Base-by-base conservation (phyloP, 2,113 vertebrate genomes). In the Morone chrysops region DNA sequence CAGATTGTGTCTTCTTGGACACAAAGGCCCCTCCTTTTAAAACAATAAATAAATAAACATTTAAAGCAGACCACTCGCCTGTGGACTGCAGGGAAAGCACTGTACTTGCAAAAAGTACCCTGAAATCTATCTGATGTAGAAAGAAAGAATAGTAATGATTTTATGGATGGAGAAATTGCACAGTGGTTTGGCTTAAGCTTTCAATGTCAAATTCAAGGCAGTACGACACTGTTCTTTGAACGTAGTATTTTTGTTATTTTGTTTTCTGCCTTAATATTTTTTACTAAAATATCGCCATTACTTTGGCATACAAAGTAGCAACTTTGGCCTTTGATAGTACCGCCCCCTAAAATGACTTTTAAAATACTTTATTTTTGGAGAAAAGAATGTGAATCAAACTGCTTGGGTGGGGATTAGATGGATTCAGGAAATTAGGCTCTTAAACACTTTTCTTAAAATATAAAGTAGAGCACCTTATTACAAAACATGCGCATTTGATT, bases 391-490 rank as follows among this genome's bases (percentile, higher is more conserved):
- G 92, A 94, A 90, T 91, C 83, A 87, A 88, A 80, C 71, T 56
- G 75, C 66, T 80, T 16, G 83, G 81, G 70, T 67, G 83, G 86
- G 84, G 82, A 69, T 77, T 61, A 60, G 76, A 81, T 81, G 84
- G 84, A 88, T 92, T 92, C 85, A 87, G 78, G 86, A 93, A 92
- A 89, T 91, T 86, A 90, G 91, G 87, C 88, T 83, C 72, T 86
- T 73, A 88, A 88, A 91, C 80, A 92, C 81, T 78, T 87, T 56
- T 84, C 77, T 75, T 91, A 60, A 86, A 82, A 90, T 73, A 87
- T 69, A 87, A 68, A 94, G 79, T 75, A 87, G 94, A 95, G 95
- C 95, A 96, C 95, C 95, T 96, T 96, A 95, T 93, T 90, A 82
- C 69, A 72, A 86, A 87, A 92, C 75, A 87, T 54, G 61, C 72